A percentile compares a stretch with the other conserved stretches of the same genome.
These are phyloP conservation scores for Zaprionus bogoriensis DNA, from an alignment of 2,888 invertebrate species.

Conservation along the genomic window DNA sequence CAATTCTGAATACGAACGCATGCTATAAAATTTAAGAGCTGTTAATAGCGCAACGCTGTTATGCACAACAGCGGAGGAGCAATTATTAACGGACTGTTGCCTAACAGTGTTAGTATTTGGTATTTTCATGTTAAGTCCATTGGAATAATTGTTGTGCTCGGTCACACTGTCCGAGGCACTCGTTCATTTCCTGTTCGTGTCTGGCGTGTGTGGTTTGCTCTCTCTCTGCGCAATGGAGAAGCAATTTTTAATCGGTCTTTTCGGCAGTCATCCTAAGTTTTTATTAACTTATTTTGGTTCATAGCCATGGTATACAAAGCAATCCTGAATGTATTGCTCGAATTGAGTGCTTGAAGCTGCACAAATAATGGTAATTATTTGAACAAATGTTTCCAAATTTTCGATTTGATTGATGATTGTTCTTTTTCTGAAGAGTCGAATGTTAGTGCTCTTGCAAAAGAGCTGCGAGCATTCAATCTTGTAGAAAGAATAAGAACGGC, in stretches of 20 bases:
- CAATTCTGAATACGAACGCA: too few species aligned
- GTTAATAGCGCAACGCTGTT: background rate
- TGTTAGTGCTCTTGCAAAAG: conserved; percentile 35
- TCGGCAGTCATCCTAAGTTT: conserved; percentile 7
- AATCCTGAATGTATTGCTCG: background rate
- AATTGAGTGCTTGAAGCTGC: background rate
- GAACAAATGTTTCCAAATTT: background rate
- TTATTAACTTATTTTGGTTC: background rate
- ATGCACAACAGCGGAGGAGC: background rate
- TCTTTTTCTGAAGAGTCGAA: conserved; percentile 72
- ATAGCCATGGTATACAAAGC: background rate
- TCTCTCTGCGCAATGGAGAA: background rate
- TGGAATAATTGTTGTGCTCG: background rate
- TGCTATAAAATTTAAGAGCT: background rate
- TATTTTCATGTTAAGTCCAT: background rate
- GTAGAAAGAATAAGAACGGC: conserved; percentile 81
- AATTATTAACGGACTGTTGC: background rate
- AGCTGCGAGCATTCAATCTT: conserved; percentile 50
- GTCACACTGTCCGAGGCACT: conserved; percentile 8
- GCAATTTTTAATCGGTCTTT: conserved; percentile 2
- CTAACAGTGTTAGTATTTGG: background rate
- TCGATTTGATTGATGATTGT: conserved; percentile 58
- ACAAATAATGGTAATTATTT: conserved; percentile 23
- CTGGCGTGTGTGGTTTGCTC: background rate
- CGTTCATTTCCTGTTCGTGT: conserved; percentile 38